Evolutionary conservation across 2,113 vertebrate genomes (phyloP), one percentile per base, ranked within the genome.

Genomic region (Rhagologus leucostigma): DNA sequence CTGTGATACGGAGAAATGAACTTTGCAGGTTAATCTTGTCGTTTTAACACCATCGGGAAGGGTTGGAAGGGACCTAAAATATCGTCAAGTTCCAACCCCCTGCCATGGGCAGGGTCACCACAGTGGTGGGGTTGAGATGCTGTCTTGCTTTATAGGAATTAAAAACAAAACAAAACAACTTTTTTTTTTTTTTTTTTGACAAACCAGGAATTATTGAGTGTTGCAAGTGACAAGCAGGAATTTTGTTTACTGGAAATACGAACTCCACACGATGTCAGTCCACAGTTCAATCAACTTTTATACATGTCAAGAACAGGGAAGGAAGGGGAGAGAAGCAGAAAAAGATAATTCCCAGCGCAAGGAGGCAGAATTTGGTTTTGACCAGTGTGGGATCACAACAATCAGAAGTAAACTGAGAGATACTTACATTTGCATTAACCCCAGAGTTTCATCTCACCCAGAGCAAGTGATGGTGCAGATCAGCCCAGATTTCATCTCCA

Each of bases 301-400:
- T 8, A 4, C 0, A 0, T 21, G 37, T 20, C 19, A 83, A 53
- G 56, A 86, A 44, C 2, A 1, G 5, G n/a, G 29, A 81, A 90
- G 19, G n/a, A 77, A 73, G 6, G 7, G 4, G 22, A 44, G 42
- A 35, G 27, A 55, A 69, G 41, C 10, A 53, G 33, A 59, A 63
- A 41, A 41, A 2, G 9, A 19, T 6, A 41, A 68, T 14, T 59
- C 19, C 22, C n/a, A 56, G 8, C 20, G 78, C 2, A 3, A 52
- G 50, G 12, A 62, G 17, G 60, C 32, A 87, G n/a, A 30, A 44
- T 41, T 9, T 4, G 3, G 3, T 19, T 84, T 74, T 56, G 35
- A 42, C 12, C 41, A 52, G 35, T 4, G 9, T 24, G n/a, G 24
- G 26, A 35, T 35, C 10, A 60, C 24, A 13, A 27, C 30, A 14